A percentile compares a stretch with the other conserved stretches of the same genome.
Evolutionary conservation across 2,888 invertebrate genomes (phyloP).

Genomic region (Thymelicus sylvestris): DNA sequence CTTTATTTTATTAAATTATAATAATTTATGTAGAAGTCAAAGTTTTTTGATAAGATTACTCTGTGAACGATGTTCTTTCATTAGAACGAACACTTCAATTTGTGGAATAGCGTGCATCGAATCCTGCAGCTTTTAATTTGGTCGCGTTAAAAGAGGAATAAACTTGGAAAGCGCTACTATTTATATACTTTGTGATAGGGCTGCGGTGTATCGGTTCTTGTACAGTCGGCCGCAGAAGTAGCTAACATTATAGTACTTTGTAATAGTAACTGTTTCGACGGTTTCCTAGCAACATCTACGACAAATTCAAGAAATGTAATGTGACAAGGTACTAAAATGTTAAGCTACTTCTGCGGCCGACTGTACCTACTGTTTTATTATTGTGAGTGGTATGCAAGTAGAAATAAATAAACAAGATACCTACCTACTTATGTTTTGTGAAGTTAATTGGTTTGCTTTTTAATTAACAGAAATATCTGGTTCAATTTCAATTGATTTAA

Average conservation of each 20-base stretch:
- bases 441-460: too few relatives aligned
- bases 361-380: neutral
- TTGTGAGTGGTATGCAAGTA: neutral
- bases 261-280: too few relatives aligned
- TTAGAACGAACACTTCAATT: conserved; percentile 39
- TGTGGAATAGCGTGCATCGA: conserved; percentile 40
- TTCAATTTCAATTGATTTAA: too few relatives aligned
- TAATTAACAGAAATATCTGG: too few relatives aligned
- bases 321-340: too few relatives aligned
- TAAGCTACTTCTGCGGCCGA: too few relatives aligned
- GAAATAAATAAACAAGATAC: neutral
- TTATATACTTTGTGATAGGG: conserved; percentile 49
- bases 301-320: too few relatives aligned
- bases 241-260: too few relatives aligned
- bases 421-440: neutral
- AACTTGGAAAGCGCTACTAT: conserved; percentile 54
- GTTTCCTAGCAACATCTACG: too few relatives aligned
- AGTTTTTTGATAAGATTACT: neutral
- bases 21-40: neutral
- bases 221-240: too few relatives aligned
- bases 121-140: conserved; percentile 45
- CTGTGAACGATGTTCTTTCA: conserved; percentile 6
- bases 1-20: neutral
- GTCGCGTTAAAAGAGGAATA: conserved; percentile 51
- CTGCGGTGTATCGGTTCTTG: conserved; percentile 1